Evolutionary conservation across 2,797 vertebrate species (phyloP).

Genomic region (Epinephelus malabaricus): DNA sequence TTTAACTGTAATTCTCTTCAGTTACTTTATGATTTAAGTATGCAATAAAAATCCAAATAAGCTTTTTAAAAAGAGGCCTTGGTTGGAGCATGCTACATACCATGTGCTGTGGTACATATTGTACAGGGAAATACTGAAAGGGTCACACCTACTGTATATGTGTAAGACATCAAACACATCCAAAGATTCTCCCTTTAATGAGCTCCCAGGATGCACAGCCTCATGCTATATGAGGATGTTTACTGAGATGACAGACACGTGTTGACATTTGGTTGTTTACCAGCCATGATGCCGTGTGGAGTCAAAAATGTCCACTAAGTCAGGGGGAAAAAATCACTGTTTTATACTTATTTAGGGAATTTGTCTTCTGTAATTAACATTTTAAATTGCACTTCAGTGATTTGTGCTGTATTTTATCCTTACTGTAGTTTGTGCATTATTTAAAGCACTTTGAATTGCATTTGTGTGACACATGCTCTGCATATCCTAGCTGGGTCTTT

Average conservation of each 20-base stretch:
- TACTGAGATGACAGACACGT: constrained; percentile 22
- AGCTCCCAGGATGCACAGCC: constrained; percentile 37
- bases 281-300: background rate
- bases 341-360: background rate
- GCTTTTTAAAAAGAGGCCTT: background rate
- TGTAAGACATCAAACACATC: constrained; percentile 28
- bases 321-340: background rate
- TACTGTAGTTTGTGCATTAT: no score
- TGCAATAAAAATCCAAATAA: no score
- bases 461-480: background rate
- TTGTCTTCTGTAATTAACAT: background rate
- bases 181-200: constrained; percentile 31
- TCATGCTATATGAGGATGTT: background rate
- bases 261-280: background rate
- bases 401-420: background rate
- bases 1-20: no score
- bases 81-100: no score
- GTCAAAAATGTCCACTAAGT: background rate
- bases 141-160: background rate
- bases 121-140: background rate
- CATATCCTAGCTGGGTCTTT: background rate
- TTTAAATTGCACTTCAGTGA: background rate
- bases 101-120: no score
- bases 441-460: background rate
- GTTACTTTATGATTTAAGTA: no score